phyloP scores from a whole-genome alignment of 1,140 invertebrate species.

The Meloidogyne exigua region DNA sequence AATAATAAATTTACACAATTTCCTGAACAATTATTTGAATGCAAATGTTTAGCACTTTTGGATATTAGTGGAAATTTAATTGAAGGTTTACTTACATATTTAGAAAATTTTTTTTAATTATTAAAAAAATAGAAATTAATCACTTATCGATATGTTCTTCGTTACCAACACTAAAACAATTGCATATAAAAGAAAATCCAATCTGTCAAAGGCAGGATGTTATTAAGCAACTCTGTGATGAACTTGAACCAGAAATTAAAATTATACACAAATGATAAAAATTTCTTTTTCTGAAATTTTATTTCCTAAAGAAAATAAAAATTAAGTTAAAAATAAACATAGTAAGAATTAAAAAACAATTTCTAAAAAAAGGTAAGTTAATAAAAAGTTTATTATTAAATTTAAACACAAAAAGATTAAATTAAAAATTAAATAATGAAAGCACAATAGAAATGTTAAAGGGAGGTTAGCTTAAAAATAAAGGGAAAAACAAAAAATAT shows the following conservation, averaged over 20 bases:
- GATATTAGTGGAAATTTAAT: conserved; percentile 51
- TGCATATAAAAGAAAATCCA: conserved; percentile 41
- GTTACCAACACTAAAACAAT: conserved; percentile 40
- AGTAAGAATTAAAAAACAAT: too few relatives aligned
- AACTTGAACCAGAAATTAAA: conserved; percentile 15
- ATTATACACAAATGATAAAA: conserved; percentile 20
- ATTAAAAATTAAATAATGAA: neutral
- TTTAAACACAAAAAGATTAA: neutral
- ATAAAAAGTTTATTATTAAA: conserved; percentile 9
- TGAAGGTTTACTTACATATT: conserved; percentile 32
- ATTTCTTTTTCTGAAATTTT: neutral
- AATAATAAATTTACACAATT: conserved; percentile 41
- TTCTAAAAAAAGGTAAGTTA: neutral
- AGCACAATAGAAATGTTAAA: neutral
- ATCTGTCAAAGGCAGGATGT: conserved; percentile 9
- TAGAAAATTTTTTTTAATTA: conserved; percentile 16
- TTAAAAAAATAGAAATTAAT: conserved; percentile 49
- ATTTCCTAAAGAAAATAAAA: neutral
- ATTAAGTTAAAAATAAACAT: neutral
- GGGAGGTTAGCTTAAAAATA: neutral
- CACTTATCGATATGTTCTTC: conserved; percentile 23
- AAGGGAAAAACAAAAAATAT: neutral
- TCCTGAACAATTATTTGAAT: conserved; percentile 37
- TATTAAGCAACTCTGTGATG: neutral
- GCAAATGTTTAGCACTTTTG: conserved; percentile 38